Conservation (phyloP, 1,140 invertebrate genomes). For the Oreohelix idahoensis region DNA sequence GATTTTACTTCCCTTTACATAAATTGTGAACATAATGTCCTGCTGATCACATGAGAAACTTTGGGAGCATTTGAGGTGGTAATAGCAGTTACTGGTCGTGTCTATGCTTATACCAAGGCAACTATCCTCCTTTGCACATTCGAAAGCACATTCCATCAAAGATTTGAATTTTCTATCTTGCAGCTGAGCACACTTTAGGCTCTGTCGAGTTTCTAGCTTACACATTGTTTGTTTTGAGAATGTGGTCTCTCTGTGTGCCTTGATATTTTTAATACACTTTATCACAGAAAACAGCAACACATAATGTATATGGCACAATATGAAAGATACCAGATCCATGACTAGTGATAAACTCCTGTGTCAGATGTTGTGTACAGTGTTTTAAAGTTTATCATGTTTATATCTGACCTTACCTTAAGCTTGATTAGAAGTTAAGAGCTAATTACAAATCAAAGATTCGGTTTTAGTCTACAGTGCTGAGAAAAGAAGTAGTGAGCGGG, state of each 20-base stretch:
- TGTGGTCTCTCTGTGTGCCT: neutral
- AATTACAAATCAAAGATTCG: neutral
- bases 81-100: neutral
- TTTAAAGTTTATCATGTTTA: neutral
- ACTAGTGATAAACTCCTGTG: neutral
- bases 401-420: neutral
- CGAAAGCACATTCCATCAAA: neutral
- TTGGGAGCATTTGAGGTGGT: neutral
- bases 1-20: neutral
- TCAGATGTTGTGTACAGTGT: neutral
- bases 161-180: neutral
- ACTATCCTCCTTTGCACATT: neutral
- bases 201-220: neutral
- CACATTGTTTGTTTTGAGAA: neutral
- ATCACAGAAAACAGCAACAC: neutral
- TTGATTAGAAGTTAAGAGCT: neutral
- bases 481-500: neutral
- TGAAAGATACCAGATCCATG: neutral
- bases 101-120: neutral
- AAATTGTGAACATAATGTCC: neutral
- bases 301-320: neutral
- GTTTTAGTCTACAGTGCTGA: neutral
- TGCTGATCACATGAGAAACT: neutral
- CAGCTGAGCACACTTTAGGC: neutral
- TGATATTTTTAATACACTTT: neutral